Conservation (phyloP, 2,113 vertebrate species). For the Bubo scandiacus region DNA sequence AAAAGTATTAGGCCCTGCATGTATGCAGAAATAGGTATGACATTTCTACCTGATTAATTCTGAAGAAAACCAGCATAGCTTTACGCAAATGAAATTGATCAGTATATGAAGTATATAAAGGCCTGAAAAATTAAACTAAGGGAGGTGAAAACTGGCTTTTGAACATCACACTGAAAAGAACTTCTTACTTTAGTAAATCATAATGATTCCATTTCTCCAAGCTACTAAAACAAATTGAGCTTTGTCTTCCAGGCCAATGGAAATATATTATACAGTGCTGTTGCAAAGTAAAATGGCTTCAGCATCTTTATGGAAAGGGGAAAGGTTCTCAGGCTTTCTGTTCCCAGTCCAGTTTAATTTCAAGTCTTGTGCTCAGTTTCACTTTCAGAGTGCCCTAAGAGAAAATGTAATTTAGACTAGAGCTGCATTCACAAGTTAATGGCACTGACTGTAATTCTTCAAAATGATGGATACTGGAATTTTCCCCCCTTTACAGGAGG, state of each 20-base stretch:
- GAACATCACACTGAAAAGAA: not conserved
- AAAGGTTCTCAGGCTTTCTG: not conserved
- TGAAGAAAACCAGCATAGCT: not conserved
- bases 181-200: not conserved
- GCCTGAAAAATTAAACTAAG: not conserved
- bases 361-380: conserved; percentile 17
- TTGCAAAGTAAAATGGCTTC: conserved; percentile 9
- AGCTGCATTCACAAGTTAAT: conserved; percentile 17
- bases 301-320: not conserved
- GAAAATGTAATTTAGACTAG: conserved; percentile 48
- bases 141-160: not conserved
- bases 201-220: not conserved
- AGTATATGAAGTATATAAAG: not conserved
- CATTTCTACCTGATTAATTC: not conserved
- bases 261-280: not conserved
- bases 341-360: not conserved
- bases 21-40: not conserved
- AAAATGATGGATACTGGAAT: conserved; percentile 59
- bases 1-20: not conserved
- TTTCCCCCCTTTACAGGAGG: not conserved
- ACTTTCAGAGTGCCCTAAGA: conserved; percentile 46
- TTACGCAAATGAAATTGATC: not conserved
- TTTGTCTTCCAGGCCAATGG: not conserved
- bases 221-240: not conserved
- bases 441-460: conserved; percentile 40